phyloP scores from a whole-genome alignment of 2,797 vertebrate species.

The Sebastes dallii region DNA sequence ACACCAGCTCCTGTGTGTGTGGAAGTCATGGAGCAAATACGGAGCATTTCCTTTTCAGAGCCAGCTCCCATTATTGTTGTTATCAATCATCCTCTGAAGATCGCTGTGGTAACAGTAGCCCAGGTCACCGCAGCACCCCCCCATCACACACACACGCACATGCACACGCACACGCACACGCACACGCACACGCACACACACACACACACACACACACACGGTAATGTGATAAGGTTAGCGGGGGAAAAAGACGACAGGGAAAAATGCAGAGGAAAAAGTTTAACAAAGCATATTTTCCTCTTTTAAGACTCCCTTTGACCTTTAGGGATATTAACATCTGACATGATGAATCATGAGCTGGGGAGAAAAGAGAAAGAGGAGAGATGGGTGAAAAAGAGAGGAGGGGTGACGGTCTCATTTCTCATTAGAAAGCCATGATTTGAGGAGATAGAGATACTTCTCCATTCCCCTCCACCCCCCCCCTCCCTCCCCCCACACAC shows the following conservation, averaged over 20 bases:
- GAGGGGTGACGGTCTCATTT: constrained; percentile 4
- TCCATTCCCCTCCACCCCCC: not conserved
- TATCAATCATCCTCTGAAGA: constrained; percentile 75
- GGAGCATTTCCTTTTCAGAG: constrained; percentile 26
- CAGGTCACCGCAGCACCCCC: constrained; percentile 19
- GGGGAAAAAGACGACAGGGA: constrained; percentile 11
- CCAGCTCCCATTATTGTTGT: constrained; percentile 65
- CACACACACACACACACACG: constrained; percentile 8
- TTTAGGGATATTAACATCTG: constrained; percentile 80
- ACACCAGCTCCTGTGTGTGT: not conserved
- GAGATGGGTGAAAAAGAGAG: not conserved
- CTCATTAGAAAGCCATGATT: constrained; percentile 44
- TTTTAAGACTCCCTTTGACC: constrained; percentile 77
- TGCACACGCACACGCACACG: no score
- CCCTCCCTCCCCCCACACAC: not conserved
- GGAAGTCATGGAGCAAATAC: constrained; percentile 34
- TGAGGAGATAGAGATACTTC: no score
- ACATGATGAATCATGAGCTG: constrained; percentile 71
- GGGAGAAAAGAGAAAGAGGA: constrained; percentile 37
- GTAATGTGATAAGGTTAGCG: constrained; percentile 64
- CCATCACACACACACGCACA: no score
- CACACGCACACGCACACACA: no score
- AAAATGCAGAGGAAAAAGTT: constrained; percentile 60
- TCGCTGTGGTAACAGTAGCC: constrained; percentile 37
- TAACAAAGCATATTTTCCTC: constrained; percentile 75